phyloP scores from a whole-genome alignment of 2,888 invertebrate species.

The Kuschelorhynchus macadamiae region DNA sequence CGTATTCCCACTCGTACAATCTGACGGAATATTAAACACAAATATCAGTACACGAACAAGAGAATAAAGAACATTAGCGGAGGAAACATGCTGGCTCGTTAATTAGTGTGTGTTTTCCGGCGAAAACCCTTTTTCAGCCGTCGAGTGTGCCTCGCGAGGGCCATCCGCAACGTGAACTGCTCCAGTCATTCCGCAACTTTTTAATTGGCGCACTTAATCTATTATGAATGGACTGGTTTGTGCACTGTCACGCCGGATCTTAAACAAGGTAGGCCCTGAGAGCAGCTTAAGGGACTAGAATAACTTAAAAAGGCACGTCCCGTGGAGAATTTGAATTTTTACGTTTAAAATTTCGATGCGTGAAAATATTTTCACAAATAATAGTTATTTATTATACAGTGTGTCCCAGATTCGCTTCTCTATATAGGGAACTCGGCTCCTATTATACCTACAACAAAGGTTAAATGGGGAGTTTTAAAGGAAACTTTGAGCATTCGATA shows the following conservation, averaged over 20 bases:
- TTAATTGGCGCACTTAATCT: slow-evolving; percentile 48
- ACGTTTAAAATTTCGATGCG: too few species aligned
- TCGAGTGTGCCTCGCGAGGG: slow-evolving; percentile 42
- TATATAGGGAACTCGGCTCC: too few species aligned
- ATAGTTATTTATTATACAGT: too few species aligned
- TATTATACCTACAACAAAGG: too few species aligned
- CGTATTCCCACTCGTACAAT: slow-evolving; percentile 1
- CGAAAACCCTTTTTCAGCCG: slow-evolving; percentile 45
- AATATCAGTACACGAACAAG: slow-evolving; percentile 21
- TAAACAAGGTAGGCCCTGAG: too few species aligned
- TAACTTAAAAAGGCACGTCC: too few species aligned
- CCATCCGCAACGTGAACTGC: slow-evolving; percentile 38
- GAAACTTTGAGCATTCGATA: too few species aligned
- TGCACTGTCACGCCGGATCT: slow-evolving; percentile 34
- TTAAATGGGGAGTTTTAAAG: too few species aligned
- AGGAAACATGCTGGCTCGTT: slow-evolving; percentile 48
- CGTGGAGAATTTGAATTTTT: too few species aligned
- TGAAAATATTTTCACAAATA: too few species aligned
- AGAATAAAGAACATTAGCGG: slow-evolving; percentile 36
- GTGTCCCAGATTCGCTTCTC: too few species aligned
- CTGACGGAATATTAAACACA: slow-evolving; percentile 6
- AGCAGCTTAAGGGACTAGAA: too few species aligned
- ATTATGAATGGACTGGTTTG: slow-evolving; percentile 43
- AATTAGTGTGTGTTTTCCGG: slow-evolving; percentile 43
- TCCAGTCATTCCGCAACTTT: slow-evolving; percentile 40